Conservation (phyloP, 2,888 invertebrate genomes). For the Tholera decimalis region DNA sequence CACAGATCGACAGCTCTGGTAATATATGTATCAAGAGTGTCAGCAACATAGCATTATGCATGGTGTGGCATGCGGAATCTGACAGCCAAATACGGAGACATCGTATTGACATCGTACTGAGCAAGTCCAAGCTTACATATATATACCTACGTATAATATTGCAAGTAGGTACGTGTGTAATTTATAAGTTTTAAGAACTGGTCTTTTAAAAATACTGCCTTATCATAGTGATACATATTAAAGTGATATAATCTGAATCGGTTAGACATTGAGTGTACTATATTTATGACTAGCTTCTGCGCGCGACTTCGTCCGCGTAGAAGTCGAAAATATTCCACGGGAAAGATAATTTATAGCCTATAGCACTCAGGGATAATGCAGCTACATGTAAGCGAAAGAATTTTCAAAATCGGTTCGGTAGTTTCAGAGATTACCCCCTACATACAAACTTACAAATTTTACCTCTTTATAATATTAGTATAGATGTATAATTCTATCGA, state of each 20-base stretch:
- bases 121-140: slow-evolving; percentile 15
- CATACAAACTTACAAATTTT: no score
- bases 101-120: slow-evolving; percentile 67
- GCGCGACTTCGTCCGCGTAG: no score
- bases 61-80: slow-evolving; percentile 83
- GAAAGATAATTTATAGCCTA: no score
- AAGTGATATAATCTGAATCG: not conserved
- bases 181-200: not conserved
- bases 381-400: no score
- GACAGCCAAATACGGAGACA: slow-evolving; percentile 71
- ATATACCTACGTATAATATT: slow-evolving; percentile 1
- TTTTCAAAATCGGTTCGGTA: no score
- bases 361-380: no score
- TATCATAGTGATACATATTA: not conserved
- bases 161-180: not conserved
- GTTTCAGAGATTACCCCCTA: no score
- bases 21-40: slow-evolving; percentile 78
- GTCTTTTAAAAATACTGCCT: not conserved
- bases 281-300: no score
- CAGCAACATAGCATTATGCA: slow-evolving; percentile 69
- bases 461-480: no score
- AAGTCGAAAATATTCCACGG: no score
- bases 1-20: slow-evolving; percentile 72
- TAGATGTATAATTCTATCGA: no score
- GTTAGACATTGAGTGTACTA: not conserved